A percentile compares a stretch with the other conserved stretches of the same genome.
Conservation (phyloP, 2,113 vertebrate species). For the Nothoprocta pentlandii region DNA sequence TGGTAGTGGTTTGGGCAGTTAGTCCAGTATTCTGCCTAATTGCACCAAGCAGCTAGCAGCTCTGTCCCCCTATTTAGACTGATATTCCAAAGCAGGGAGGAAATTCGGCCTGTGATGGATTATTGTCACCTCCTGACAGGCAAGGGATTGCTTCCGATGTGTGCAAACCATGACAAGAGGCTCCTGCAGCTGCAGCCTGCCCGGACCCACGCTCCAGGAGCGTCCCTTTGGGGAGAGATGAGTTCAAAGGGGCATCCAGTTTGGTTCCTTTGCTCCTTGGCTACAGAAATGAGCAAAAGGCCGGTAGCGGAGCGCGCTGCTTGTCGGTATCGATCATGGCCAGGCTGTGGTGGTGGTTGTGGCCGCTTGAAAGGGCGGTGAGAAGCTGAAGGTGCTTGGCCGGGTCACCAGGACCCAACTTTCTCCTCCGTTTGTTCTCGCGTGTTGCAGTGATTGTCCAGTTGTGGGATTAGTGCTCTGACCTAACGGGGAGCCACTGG, state of each 20-base stretch:
- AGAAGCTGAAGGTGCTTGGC: neutral
- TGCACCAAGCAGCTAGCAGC: constrained; percentile 10
- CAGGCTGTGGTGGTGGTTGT: neutral
- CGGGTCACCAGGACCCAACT: neutral
- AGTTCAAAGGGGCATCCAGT: neutral
- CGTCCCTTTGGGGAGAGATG: neutral
- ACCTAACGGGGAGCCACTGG: neutral
- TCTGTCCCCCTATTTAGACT: neutral
- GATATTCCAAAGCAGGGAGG: neutral
- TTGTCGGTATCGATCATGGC: neutral
- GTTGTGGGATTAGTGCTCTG: constrained; percentile 4
- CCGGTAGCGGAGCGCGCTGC: neutral
- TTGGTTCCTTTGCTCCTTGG: neutral
- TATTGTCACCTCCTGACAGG: neutral
- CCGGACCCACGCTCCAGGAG: neutral
- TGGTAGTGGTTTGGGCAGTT: neutral
- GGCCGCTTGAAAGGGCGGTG: neutral
- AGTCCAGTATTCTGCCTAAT: neutral
- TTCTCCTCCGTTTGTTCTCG: neutral
- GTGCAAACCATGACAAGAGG: neutral
- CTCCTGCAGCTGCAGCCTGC: accelerated
- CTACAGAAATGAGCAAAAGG: neutral
- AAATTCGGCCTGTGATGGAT: neutral
- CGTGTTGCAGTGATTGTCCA: neutral
- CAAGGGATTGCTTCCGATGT: neutral